Base-by-base conservation (phyloP, 1,140 invertebrate genomes). In the Drosophila ambigua region DNA sequence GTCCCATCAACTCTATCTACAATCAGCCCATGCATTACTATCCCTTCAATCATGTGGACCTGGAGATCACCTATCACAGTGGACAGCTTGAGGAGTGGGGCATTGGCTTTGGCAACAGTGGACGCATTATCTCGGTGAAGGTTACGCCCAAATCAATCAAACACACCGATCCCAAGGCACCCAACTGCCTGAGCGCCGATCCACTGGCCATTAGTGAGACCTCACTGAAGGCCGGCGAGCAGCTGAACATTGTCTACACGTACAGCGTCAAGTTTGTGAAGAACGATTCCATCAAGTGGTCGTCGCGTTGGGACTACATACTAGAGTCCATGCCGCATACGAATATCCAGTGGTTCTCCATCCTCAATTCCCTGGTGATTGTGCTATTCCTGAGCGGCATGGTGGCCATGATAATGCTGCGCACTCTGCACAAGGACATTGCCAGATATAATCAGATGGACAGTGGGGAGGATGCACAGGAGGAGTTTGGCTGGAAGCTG, bases 401-500 rank as follows among this genome's bases (percentile, higher is more conserved):
- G 98, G 98, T 99, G 11, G 99, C 98, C 9, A 99, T 99, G 98
- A 99, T 99, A 85, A 95, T 99, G 92, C 92, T 99, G 57, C 94
- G 99, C 63, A 99, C 98, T 16, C 93, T 99, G 35, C 98, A 99
- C 91, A 99, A 99, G 93, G 99, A 99, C 93, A 99, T 99, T 89
- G 98, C 98, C 15, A 94, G 99, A 90, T 99, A 99, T 91, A 99
- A 99, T 93, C 98, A 98, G 94, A 97, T 97, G 94, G 97, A 98
- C 90, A 97, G 96, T 78, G 97, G 97, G 8, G 99, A 99, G 93
- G 98, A 99, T 94, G 98, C 98, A 9, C 94, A 95, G 93, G 99
- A 99, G 93, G 98, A 99, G 92, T 99, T 99, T 93, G 98, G 99
- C 20, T 99, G 99, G 99, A 99, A 99, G 93, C 93, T 99, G 44